Evolutionary conservation across 2,888 invertebrate genomes (phyloP), one percentile per base, ranked within the genome.

Genomic region (Leucania comma): DNA sequence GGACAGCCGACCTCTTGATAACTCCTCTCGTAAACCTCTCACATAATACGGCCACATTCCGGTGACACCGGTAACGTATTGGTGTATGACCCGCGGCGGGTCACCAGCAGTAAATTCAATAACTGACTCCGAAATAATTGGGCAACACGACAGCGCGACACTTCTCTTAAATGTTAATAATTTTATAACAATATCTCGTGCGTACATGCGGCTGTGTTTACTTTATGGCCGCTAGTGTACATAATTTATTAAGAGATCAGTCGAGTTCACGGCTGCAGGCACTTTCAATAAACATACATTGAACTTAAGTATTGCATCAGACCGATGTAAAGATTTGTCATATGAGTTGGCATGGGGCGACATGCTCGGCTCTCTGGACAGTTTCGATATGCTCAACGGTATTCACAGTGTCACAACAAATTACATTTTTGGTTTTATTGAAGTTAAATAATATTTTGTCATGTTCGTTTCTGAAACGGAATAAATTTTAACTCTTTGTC

Each of bases 41-140:
- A 62, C 56, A 65, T 81, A 67, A 81, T 68, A 81, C 73, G 82
- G 79, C 79, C 80, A 75, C 82, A 82, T 84, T 84, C 84, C 84
- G 67, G 67, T 75, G 72, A 79, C 79, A 63, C 29, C 53, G 46
- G 64, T 78, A 78, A 81, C 65, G 56, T 81, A 81, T 81, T 22
- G 78, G 81, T 59, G 78, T 77, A 51, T 26, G 78, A 76, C 81
- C 81, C 73, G 50, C 61, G 50, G 29, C 35, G 71, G 84, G 84
- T 82, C 84, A 84, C 72, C 9, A 56, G 65, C 84, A 46, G 56
- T 82, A 71, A 68, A 84, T 81, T 79, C 82, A 79, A 84, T 81
- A 81, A 81, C 79, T 60, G 78, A 80, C 57, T 63, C 70, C 35
- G 59, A 76, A 82, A 80, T 83, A 84, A 82, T 80, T 80, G 69